phyloP scores from a whole-genome alignment of 1,140 invertebrate species.

The Hylaeus anthracinus region DNA sequence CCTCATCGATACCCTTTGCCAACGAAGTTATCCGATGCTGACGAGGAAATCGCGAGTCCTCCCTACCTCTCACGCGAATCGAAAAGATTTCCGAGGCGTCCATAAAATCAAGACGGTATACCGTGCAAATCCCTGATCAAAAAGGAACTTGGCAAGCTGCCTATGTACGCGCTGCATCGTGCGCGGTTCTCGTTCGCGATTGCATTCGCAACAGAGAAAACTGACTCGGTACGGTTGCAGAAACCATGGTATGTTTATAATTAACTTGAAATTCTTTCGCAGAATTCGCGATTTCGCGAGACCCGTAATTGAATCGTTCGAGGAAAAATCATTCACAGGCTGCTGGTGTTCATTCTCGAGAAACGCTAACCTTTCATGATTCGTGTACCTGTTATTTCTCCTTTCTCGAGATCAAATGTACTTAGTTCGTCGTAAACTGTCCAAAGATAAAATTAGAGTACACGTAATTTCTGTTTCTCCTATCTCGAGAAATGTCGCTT shows the following conservation, averaged over 20 bases:
- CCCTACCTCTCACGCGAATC: neutral
- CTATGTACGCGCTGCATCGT: conserved; percentile 3
- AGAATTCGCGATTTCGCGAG: conserved; percentile 21
- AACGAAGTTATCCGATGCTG: conserved; percentile 16
- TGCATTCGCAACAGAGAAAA: conserved; percentile 21
- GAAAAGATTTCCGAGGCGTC: conserved; percentile 30
- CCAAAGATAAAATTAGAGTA: too few relatives aligned
- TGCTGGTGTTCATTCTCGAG: too few relatives aligned
- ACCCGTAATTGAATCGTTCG: conserved; percentile 29
- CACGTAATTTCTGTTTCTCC: too few relatives aligned
- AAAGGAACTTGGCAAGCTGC: conserved; percentile 53
- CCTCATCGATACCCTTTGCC: too few relatives aligned
- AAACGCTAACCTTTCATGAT: too few relatives aligned
- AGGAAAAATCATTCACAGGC: neutral
- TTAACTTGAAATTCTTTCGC: conserved; percentile 35
- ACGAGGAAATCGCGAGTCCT: neutral
- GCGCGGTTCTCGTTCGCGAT: conserved; percentile 8
- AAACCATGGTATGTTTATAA: conserved; percentile 31
- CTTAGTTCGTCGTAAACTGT: too few relatives aligned
- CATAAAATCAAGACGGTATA: conserved; percentile 52
- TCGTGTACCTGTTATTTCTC: too few relatives aligned
- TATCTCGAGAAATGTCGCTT: too few relatives aligned
- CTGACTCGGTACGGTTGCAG: conserved; percentile 35
- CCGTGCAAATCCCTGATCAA: conserved; percentile 32
- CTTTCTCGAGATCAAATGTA: too few relatives aligned